Evolutionary conservation across 2,113 vertebrate genomes (phyloP), one percentile per base, ranked within the genome.

Genomic region (Misgurnus anguillicaudatus): DNA sequence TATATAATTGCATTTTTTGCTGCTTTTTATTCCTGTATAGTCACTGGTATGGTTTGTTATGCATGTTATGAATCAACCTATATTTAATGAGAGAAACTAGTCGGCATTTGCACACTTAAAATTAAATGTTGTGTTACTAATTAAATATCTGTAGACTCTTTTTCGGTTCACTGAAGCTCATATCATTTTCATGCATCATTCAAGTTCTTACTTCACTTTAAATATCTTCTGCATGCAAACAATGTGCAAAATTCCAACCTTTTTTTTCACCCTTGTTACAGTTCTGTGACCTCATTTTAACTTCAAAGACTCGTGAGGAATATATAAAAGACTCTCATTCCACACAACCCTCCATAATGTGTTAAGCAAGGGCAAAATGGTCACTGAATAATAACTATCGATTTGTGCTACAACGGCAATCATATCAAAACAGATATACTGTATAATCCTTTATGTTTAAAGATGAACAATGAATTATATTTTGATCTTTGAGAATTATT

Each of bases 281-380:
- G 11, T 60, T 45, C 10, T 45, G 14, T 47, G 41, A 36, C 38
- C 57, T 41, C 38, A 47, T 61, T 57, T n/a, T 8, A 57, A 57
- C 53, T 57, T 47, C 57, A 60, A 47, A 19, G 39, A 42, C 71
- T 74, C 70, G 16, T 16, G 39, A 73, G 70, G 55, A 57, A 71
- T 71, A 55, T 55, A 55, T 10, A 71, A 16, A 71, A 57, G 17
- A 55, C 17, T 71, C 42, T 55, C 24, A 7, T 42, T 60, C n/a
- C 17, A 57, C 17, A 57, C 53, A 10, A 21, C n/a, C 24, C 55
- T 45, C 39, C 4, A 57, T 57, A 13, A 71, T 19, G 19, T 58
- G 41, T 58, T 24, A 45, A 47, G 9, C 2, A 67, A 47, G n/a
- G 65, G 47, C 41, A 53, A 31, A 53, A 69, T 36, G 19, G 19